A percentile compares a stretch with the other conserved stretches of the same genome.
phyloP scores from a whole-genome alignment of 2,888 invertebrate species.

The Acleris holmiana region DNA sequence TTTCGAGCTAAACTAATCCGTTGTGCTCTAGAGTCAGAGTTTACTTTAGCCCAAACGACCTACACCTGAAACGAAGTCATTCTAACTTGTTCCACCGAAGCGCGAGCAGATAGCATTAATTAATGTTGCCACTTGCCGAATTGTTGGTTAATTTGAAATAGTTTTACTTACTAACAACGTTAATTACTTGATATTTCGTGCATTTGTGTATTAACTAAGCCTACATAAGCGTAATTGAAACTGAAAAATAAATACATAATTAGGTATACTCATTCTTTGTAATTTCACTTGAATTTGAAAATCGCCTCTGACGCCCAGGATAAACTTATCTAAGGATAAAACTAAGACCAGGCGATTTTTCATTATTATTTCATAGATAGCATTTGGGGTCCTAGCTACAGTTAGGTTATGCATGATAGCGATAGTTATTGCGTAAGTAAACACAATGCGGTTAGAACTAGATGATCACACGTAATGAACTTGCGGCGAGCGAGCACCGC shows the following conservation, averaged over 20 bases:
- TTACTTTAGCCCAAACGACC: slow-evolving; percentile 48
- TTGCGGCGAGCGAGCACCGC: slow-evolving; percentile 60
- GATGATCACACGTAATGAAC: slow-evolving; percentile 61
- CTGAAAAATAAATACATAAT: too few species aligned
- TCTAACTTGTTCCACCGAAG: slow-evolving; percentile 68
- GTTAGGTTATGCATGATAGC: not conserved
- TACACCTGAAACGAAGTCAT: slow-evolving; percentile 60
- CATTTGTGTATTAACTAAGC: too few species aligned
- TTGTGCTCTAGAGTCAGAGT: slow-evolving; percentile 50
- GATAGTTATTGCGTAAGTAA: slow-evolving; percentile 16
- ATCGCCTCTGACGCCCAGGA: too few species aligned
- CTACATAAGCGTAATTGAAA: too few species aligned
- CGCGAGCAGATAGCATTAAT: slow-evolving; percentile 66
- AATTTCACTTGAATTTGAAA: too few species aligned
- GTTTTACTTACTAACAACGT: slow-evolving; percentile 30
- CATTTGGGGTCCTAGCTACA: too few species aligned
- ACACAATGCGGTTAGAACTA: slow-evolving; percentile 23
- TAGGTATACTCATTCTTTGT: too few species aligned
- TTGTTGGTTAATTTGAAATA: slow-evolving; percentile 47
- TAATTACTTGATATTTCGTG: not conserved
- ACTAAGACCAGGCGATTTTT: too few species aligned
- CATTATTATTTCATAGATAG: too few species aligned
- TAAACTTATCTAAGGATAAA: too few species aligned
- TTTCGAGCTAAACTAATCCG: slow-evolving; percentile 54
- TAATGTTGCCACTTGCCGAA: slow-evolving; percentile 57